Percentiles rank a stretch among this genome's conserved stretches.
Conservation (phyloP, 2,888 invertebrate genomes). For the Lepidochitona cinerea region DNA sequence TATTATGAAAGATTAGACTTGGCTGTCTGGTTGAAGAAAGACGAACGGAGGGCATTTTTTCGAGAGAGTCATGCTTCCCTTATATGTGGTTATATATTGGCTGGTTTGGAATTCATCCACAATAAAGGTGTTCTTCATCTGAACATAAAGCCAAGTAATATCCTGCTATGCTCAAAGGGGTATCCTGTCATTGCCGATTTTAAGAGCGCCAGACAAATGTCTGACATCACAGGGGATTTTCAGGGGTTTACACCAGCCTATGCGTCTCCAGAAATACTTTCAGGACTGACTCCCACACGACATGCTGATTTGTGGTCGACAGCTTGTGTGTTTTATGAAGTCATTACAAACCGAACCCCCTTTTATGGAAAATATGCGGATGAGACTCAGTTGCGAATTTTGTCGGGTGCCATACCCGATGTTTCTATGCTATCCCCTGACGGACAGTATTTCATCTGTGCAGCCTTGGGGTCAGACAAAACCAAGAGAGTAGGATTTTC, state of each 20-base stretch:
- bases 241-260: background rate
- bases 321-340: background rate
- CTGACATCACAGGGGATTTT: background rate
- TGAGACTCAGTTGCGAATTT: background rate
- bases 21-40: background rate
- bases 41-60: background rate
- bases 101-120: background rate
- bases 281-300: background rate
- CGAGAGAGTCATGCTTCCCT: background rate
- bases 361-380: background rate
- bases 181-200: background rate
- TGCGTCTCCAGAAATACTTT: background rate
- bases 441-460: background rate
- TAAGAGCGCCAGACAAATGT: background rate
- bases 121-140: background rate
- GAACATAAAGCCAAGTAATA: background rate
- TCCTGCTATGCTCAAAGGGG: background rate
- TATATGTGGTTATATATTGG: background rate
- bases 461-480: background rate
- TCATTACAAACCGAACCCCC: background rate
- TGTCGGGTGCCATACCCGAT: background rate
- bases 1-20: background rate
- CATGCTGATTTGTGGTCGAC: background rate
- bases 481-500: background rate
- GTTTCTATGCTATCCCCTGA: background rate